These are phyloP conservation scores for Drosophila pectinifera DNA, from an alignment of 1,140 invertebrate genomes.

Conservation along the genomic window DNA sequence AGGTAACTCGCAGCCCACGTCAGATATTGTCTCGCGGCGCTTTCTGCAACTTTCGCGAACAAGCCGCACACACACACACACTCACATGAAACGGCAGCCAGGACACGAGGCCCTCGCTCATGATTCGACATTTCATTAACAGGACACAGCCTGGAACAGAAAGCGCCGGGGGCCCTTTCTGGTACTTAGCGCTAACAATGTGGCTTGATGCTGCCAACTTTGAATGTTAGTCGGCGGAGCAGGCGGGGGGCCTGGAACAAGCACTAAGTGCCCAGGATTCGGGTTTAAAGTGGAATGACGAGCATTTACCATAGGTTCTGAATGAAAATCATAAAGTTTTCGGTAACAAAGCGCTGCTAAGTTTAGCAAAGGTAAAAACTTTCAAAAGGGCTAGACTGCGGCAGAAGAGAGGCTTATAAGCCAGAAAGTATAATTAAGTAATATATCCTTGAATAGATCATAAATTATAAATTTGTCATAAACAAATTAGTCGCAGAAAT, in stretches of 20 bases:
- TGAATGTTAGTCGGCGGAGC: conserved; percentile 28
- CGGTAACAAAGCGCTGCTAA: neutral
- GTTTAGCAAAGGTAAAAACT: neutral
- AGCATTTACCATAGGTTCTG: conserved; percentile 21
- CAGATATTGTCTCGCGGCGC: conserved; percentile 54
- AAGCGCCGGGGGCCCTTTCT: conserved; percentile 47
- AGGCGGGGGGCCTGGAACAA: conserved; percentile 4
- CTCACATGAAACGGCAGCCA: conserved; percentile 6
- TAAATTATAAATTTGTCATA: too few relatives aligned
- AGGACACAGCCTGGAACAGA: conserved; percentile 59
- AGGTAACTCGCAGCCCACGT: conserved; percentile 16
- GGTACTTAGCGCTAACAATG: conserved; percentile 69
- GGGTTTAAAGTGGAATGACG: conserved; percentile 10
- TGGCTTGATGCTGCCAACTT: conserved; percentile 50
- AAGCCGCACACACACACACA: conserved; percentile 22
- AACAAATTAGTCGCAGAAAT: too few relatives aligned
- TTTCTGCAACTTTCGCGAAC: conserved; percentile 57
- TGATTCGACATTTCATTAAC: conserved; percentile 72
- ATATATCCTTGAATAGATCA: too few relatives aligned
- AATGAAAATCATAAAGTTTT: conserved; percentile 23
- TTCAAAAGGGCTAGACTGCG: neutral
- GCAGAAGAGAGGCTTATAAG: neutral
- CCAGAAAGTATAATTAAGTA: too few relatives aligned
- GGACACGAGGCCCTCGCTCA: conserved; percentile 12
- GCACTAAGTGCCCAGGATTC: conserved; percentile 9